phyloP scores from a whole-genome alignment of 2,888 invertebrate genomes.

The Pristionchus entomophagus region DNA sequence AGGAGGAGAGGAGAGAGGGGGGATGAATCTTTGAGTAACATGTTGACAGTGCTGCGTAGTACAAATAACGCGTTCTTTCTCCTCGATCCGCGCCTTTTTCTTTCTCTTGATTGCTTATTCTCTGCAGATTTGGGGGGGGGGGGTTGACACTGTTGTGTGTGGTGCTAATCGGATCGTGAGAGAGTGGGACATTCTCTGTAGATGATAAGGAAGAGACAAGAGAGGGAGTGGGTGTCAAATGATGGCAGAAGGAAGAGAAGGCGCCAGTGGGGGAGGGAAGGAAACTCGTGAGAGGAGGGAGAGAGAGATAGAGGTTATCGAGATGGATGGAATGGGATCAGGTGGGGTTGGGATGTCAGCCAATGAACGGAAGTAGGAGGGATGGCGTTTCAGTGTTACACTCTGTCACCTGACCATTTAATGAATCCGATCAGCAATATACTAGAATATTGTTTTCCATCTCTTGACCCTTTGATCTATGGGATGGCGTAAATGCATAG shows the following conservation, averaged over 20 bases:
- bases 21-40: background rate
- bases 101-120: background rate
- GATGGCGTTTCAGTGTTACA: background rate
- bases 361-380: background rate
- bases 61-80: background rate
- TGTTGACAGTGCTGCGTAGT: background rate
- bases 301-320: background rate
- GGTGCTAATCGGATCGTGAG: constrained; percentile 9
- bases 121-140: background rate
- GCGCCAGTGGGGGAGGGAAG: background rate
- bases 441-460: background rate
- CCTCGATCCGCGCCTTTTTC: background rate
- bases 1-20: background rate
- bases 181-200: constrained; percentile 3
- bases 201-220: constrained; percentile 26
- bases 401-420: background rate
- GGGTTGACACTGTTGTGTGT: background rate
- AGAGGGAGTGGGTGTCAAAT: constrained; percentile 17
- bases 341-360: background rate
- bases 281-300: background rate
- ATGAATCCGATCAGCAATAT: background rate
- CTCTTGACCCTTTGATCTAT: background rate
- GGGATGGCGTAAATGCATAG: background rate
- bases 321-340: constrained; percentile 1
- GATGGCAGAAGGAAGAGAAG: constrained; percentile 9